Conservation (phyloP, 1,140 invertebrate species). For the Drosophila funebris region DNA sequence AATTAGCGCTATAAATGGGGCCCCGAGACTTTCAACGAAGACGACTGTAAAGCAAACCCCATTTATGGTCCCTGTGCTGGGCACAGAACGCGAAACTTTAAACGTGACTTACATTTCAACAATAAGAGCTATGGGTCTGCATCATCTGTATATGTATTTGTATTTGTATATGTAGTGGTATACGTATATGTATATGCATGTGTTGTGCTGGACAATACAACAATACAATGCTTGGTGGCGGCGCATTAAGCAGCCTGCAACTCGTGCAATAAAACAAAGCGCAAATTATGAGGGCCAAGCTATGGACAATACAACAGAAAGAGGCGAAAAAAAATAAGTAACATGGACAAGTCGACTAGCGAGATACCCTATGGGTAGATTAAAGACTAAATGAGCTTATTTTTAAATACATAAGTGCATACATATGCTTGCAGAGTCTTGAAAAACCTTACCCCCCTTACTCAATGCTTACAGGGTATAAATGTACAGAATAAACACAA, state of each 20-base stretch:
- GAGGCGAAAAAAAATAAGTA: constrained; percentile 19
- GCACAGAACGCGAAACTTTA: constrained; percentile 56
- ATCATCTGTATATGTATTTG: not conserved
- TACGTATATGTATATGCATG: not conserved
- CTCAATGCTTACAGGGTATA: constrained; percentile 5
- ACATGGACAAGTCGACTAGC: not conserved
- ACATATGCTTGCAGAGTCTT: too few species aligned
- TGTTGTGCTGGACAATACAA: constrained; percentile 16
- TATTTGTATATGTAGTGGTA: not conserved
- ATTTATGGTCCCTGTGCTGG: constrained; percentile 57
- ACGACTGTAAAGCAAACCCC: constrained; percentile 32
- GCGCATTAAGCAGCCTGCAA: constrained; percentile 72
- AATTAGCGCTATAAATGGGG: constrained; percentile 77
- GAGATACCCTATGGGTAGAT: not conserved
- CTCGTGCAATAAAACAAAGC: constrained; percentile 66
- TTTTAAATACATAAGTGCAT: too few species aligned
- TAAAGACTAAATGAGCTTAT: too few species aligned
- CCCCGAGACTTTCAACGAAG: constrained; percentile 22
- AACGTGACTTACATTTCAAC: constrained; percentile 77
- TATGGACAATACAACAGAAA: constrained; percentile 31
- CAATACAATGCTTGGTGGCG: constrained; percentile 2
- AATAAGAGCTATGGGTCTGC: not conserved
- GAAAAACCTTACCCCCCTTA: not conserved
- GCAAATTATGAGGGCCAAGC: constrained; percentile 69
- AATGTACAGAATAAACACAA: not conserved